phyloP scores from a whole-genome alignment of 2,113 vertebrate genomes.

The Oxyura jamaicensis region DNA sequence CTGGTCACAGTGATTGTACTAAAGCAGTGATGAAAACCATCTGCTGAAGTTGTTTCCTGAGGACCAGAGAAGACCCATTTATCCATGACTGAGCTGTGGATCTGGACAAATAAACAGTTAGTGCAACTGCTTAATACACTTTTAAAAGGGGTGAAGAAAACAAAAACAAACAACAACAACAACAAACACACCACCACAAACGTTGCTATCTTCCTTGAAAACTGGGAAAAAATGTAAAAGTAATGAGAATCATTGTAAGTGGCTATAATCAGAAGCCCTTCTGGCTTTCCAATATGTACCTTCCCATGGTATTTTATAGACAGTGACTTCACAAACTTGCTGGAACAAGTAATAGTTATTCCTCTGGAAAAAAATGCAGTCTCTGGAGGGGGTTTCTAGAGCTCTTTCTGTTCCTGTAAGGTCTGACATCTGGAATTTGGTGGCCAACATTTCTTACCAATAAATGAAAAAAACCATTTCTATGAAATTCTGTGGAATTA shows the following conservation, averaged over 20 bases:
- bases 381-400: not conserved
- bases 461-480: not conserved
- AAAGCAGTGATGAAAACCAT: constrained; percentile 29
- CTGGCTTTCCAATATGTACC: not conserved
- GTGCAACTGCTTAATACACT: constrained; percentile 27
- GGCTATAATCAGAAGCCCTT: not conserved
- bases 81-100: not conserved
- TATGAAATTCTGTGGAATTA: not conserved
- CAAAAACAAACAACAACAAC: not conserved
- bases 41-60: constrained; percentile 2
- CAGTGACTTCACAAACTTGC: not conserved
- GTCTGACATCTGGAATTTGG: not conserved
- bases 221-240: not conserved
- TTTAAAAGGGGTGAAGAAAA: not conserved
- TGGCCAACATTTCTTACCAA: not conserved
- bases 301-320: not conserved
- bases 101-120: not conserved
- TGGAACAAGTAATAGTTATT: not conserved
- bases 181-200: too few relatives aligned
- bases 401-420: not conserved
- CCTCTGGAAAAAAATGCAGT: not conserved
- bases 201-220: not conserved
- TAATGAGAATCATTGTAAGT: not conserved
- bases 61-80: not conserved
- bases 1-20: not conserved